These are phyloP conservation scores for Chrysina gloriosa DNA, from an alignment of 2,888 invertebrate genomes.

Conservation along the genomic window DNA sequence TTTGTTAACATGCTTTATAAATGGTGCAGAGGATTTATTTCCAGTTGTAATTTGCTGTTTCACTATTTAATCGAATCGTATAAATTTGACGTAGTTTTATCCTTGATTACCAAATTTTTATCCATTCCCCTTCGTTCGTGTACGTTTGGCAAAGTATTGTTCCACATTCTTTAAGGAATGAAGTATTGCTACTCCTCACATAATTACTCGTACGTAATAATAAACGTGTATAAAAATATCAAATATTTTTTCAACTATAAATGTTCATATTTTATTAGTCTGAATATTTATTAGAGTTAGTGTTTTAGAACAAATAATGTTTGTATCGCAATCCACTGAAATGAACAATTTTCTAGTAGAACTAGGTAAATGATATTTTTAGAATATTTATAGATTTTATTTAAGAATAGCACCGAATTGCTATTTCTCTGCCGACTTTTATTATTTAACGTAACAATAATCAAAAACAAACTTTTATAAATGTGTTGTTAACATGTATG, in stretches of 20 bases:
- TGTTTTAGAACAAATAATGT: constrained; percentile 25
- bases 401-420: constrained; percentile 13
- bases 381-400: constrained; percentile 40
- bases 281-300: constrained; percentile 39
- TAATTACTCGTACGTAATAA: constrained; percentile 9
- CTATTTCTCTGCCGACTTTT: constrained; percentile 21
- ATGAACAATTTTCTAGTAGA: constrained; percentile 39
- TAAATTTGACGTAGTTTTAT: not conserved
- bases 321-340: constrained; percentile 28
- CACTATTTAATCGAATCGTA: not conserved
- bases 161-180: constrained; percentile 4
- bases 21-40: constrained; percentile 37
- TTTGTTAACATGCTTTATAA: constrained; percentile 32
- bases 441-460: constrained; percentile 26
- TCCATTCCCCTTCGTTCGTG: not conserved
- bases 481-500: constrained; percentile 37
- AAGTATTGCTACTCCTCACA: not conserved
- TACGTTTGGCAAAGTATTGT: not conserved
- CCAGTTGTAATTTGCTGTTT: constrained; percentile 20
- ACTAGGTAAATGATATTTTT: constrained; percentile 40
- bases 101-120: constrained; percentile 7
- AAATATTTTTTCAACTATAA: constrained; percentile 31
- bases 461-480: constrained; percentile 24
- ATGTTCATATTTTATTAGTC: constrained; percentile 36
- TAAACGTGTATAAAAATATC: constrained; percentile 26